Conservation (phyloP, 1,140 invertebrate genomes). For the Hylaeus volcanicus region DNA sequence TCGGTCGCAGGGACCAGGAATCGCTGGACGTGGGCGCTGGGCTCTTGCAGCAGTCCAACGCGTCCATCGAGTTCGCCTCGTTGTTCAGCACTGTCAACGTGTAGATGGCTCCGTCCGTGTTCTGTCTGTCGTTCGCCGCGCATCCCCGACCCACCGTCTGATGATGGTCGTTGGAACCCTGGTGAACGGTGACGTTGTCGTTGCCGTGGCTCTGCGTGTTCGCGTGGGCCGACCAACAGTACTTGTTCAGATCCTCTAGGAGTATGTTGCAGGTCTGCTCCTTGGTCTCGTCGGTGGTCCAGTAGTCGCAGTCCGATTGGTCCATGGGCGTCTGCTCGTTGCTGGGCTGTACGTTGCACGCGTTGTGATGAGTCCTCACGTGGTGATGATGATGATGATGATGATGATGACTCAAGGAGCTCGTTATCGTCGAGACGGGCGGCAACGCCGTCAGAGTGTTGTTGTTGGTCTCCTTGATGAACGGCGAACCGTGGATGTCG, state of each 20-base stretch:
- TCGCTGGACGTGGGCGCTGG: constrained; percentile 71
- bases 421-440: constrained; percentile 76
- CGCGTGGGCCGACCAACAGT: constrained; percentile 84
- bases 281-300: constrained; percentile 85
- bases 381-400: constrained; percentile 74
- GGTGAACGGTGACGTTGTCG: constrained; percentile 50
- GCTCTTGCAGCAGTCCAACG: constrained; percentile 77
- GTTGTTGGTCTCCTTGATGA: constrained; percentile 86
- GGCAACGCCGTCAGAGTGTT: constrained; percentile 81
- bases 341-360: constrained; percentile 62
- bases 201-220: constrained; percentile 55
- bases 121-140: constrained; percentile 73
- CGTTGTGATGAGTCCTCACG: constrained; percentile 53
- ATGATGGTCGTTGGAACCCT: constrained; percentile 54
- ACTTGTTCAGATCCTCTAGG: constrained; percentile 90
- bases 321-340: constrained; percentile 73
- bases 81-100: constrained; percentile 82
- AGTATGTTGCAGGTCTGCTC: constrained; percentile 86
- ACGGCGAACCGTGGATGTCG: constrained; percentile 71
- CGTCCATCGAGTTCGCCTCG: constrained; percentile 81
- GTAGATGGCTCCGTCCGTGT: constrained; percentile 83
- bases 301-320: constrained; percentile 83
- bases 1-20: constrained; percentile 75
- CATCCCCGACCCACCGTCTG: constrained; percentile 53
- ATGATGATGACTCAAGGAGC: constrained; percentile 76